phyloP scores from a whole-genome alignment of 2,113 vertebrate genomes.

The Pachypanchax playfairii region DNA sequence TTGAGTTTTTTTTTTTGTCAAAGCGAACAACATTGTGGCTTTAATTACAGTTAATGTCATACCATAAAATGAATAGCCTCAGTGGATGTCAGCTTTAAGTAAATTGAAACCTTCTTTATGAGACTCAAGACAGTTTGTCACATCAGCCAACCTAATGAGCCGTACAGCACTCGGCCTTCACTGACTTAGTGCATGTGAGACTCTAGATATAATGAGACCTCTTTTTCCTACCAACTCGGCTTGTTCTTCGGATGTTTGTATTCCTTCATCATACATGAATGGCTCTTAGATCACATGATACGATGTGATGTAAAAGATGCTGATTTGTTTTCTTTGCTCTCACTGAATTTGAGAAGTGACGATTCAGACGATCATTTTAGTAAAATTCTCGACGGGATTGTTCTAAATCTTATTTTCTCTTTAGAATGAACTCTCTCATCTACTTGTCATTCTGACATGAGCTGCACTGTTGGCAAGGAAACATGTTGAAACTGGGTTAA shows the following conservation, averaged over 20 bases:
- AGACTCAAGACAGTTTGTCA: slow-evolving; percentile 52
- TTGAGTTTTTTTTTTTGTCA: slow-evolving; percentile 3
- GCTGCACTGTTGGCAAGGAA: not conserved
- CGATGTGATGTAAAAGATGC: too few relatives aligned
- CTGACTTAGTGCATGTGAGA: too few relatives aligned
- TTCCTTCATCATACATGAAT: slow-evolving; percentile 25
- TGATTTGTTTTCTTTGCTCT: not conserved
- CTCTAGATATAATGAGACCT: slow-evolving; percentile 42
- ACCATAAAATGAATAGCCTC: slow-evolving; percentile 35
- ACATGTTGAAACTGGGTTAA: not conserved
- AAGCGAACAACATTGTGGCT: not conserved
- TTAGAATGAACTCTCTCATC: slow-evolving; percentile 1
- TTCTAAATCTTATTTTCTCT: slow-evolving; percentile 3
- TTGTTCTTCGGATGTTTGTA: slow-evolving; percentile 25
- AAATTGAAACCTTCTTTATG: slow-evolving; percentile 23
- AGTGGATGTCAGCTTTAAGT: slow-evolving; percentile 12
- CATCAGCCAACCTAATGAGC: slow-evolving; percentile 58
- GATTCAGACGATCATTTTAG: slow-evolving; percentile 24
- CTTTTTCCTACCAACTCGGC: slow-evolving; percentile 27
- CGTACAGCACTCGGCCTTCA: slow-evolving; percentile 29
- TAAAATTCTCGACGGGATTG: slow-evolving; percentile 3
- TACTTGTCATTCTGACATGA: not conserved
- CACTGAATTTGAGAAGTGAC: not conserved
- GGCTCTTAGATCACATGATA: slow-evolving; percentile 18
- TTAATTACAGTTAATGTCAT: slow-evolving; percentile 16